Evolutionary conservation across 1,140 invertebrate genomes (phyloP).

Genomic region (Formica exsecta): DNA sequence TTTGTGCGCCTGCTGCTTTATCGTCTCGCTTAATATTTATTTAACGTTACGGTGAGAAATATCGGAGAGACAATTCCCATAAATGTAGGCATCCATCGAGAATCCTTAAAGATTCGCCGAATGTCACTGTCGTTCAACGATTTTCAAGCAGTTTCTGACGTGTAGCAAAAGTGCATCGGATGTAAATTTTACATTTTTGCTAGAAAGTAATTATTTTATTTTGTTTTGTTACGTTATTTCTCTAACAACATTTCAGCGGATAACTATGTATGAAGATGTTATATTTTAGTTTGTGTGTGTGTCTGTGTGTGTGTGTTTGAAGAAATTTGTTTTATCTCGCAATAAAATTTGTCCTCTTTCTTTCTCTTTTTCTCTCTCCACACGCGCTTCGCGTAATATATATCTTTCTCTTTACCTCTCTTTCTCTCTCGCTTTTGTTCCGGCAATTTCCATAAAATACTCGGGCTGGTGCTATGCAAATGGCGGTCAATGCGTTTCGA

Average conservation of each 20-base stretch:
- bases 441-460: constrained; percentile 61
- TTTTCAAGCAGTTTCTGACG: background rate
- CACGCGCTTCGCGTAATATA: constrained; percentile 14
- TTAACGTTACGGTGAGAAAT: constrained; percentile 58
- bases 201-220: too few species aligned
- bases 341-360: constrained; percentile 23
- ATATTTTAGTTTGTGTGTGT: background rate
- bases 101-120: background rate
- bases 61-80: constrained; percentile 25
- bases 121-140: background rate
- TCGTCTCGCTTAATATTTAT: constrained; percentile 68
- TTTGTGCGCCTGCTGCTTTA: constrained; percentile 67
- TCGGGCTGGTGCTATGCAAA: constrained; percentile 49
- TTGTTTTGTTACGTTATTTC: background rate
- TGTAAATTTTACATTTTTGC: too few species aligned
- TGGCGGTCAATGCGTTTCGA: constrained; percentile 62
- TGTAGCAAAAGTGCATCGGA: too few species aligned
- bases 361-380: background rate
- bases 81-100: background rate
- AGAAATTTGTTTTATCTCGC: constrained; percentile 6
- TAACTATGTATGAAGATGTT: background rate
- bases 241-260: background rate
- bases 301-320: background rate
- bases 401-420: background rate
- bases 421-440: constrained; percentile 19